Evolutionary conservation across 1,140 invertebrate genomes (phyloP), one percentile per base, ranked within the genome.

Genomic region (Hylyphantes graminicola): DNA sequence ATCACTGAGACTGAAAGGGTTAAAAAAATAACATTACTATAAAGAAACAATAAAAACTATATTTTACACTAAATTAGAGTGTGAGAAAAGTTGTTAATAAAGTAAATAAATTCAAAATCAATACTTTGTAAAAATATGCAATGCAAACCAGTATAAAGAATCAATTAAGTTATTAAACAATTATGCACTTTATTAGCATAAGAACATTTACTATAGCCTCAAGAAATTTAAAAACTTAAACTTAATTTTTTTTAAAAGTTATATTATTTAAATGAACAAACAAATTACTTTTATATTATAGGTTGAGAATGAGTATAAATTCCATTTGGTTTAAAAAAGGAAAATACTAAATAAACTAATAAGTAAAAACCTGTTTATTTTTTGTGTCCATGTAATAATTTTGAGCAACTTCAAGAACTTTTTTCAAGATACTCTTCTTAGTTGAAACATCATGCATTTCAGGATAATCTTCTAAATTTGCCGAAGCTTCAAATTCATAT

Each of bases 401-500:
- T n/a, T 57, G 59, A 19, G 70, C 72, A 21, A 75, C 21, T 83
- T 83, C 72, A 48, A 73, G 59, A n/a, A 83, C 59, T 65, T 82
- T 74, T 73, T 21, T 73, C n/a, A 82, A 59, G 15, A 17, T 19
- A 50, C n/a, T 73, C 7, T 57, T 59, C 9, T 79, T 64, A 8
- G 51, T 59, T 15, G 68, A 35, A 51, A n/a, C n/a, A 21, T 7
- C 13, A 8, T 70, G 63, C 4, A 19, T 21, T 67, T n/a, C 21
- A 35, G 53, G 50, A 53, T 54, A 54, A 54, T 53, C n/a, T 64
- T 65, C 59, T n/a, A 50, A 21, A 54, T 17, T n/a, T 35, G 13
- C 50, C 17, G 80, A n/a, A 15, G 55, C 19, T 55, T 74, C 80
- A 75, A 83, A 83, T 54, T 83, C 80, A 67, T 83, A 83, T 67